phyloP scores from a whole-genome alignment of 2,888 invertebrate genomes.

The Orthosia incerta region DNA sequence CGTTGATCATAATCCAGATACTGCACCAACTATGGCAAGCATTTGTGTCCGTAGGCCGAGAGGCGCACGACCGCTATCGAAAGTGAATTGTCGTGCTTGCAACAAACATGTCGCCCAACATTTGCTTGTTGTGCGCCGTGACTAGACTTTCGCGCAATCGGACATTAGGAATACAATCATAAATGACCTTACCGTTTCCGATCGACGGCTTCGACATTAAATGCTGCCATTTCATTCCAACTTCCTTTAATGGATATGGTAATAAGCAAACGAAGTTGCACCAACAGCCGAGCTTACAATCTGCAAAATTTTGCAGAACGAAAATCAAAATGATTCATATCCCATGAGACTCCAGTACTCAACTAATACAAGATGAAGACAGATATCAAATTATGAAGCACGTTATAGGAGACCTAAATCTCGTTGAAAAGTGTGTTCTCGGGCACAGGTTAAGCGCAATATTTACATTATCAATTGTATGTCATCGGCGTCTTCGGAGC shows the following conservation, averaged over 20 bases:
- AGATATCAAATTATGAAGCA: conserved; percentile 62
- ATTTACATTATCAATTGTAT: conserved; percentile 90
- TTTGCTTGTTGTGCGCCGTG: conserved; percentile 77
- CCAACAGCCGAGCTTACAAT: conserved; percentile 10
- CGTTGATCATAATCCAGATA: conserved; percentile 88
- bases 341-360: conserved; percentile 3
- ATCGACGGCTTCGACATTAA: conserved; percentile 75
- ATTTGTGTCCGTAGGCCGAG: conserved; percentile 84
- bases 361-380: conserved; percentile 24
- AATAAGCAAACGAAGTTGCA: conserved; percentile 37
- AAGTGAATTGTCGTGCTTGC: conserved; percentile 86
- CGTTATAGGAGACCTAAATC: conserved; percentile 73
- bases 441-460: conserved; percentile 83
- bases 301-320: conserved; percentile 3
- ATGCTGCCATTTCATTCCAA: conserved; percentile 65
- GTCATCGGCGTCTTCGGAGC: conserved; percentile 86
- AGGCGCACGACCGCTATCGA: conserved; percentile 86
- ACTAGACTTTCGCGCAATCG: conserved; percentile 82
- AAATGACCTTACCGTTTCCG: conserved; percentile 75
- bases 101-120: conserved; percentile 80
- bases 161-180: conserved; percentile 80
- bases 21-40: conserved; percentile 81
- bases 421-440: conserved; percentile 78
- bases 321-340: not conserved
- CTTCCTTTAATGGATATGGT: conserved; percentile 67